Percentiles rank a stretch among this genome's conserved stretches.
Evolutionary conservation across 2,797 vertebrate species (phyloP).

Genomic region (Botia kubotai): DNA sequence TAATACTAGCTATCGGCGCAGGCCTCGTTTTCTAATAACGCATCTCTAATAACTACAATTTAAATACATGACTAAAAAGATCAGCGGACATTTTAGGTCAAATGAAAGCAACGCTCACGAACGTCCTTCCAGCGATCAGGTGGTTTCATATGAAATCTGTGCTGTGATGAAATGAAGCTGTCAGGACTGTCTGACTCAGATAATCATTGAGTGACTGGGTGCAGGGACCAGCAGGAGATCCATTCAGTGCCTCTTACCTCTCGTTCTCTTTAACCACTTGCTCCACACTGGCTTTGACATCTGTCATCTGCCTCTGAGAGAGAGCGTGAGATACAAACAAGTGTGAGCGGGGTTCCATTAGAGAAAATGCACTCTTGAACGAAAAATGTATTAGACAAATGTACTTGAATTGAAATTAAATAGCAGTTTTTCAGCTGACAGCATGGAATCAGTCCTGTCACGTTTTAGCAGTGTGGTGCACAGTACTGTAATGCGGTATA

Average conservation of each 20-base stretch:
- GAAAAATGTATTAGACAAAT: slow-evolving; percentile 14
- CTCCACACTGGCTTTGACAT: slow-evolving; percentile 86
- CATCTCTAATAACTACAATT: neutral
- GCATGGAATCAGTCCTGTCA: slow-evolving; percentile 20
- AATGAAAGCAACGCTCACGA: neutral
- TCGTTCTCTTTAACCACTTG: slow-evolving; percentile 90
- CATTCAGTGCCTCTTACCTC: slow-evolving; percentile 77
- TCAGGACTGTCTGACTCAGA: slow-evolving; percentile 5
- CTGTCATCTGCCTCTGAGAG: slow-evolving; percentile 80
- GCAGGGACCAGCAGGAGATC: slow-evolving; percentile 18
- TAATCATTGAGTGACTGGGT: slow-evolving; percentile 11
- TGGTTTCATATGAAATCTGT: slow-evolving; percentile 1
- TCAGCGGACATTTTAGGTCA: neutral
- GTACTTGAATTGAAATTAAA: slow-evolving; percentile 15
- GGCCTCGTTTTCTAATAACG: too few relatives aligned
- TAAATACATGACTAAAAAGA: neutral
- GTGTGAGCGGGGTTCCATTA: neutral
- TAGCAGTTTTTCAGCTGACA: slow-evolving; percentile 20
- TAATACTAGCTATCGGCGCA: too few relatives aligned
- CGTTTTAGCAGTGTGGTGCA: neutral
- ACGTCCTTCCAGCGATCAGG: neutral
- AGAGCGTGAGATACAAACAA: slow-evolving; percentile 18
- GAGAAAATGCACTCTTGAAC: slow-evolving; percentile 16
- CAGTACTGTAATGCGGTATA: too few relatives aligned
- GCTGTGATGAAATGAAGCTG: slow-evolving; percentile 26